Evolutionary conservation across 2,888 invertebrate genomes (phyloP), one percentile per base, ranked within the genome.

Genomic region (Aleiodes testaceus): DNA sequence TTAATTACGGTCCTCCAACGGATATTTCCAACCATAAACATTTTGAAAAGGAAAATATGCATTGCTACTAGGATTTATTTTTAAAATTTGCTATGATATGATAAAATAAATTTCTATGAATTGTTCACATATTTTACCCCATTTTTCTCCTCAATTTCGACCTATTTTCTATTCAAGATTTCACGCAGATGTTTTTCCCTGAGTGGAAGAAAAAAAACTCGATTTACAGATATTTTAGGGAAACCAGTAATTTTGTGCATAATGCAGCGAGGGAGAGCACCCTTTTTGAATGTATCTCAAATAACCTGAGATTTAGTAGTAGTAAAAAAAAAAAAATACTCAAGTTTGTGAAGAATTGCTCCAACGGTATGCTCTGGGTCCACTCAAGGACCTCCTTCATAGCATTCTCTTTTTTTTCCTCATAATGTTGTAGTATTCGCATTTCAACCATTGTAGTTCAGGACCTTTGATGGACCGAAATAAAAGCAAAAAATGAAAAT

Each of bases 221-320:
- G 61, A 59, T 59, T 59, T 42, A 18, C 7, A 50, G 36, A 36
- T 9, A 36, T 30, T 52, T 55, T 59, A 78, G 76, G 76, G 76
- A 82, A 83, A 82, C 84, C 82, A 83, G 79, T 85, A 86, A 85
- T 85, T 84, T 86, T 69, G 79, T 75, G 78, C 80, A 78, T 81
- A 84, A 85, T 80, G 79, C 83, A 30, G 66, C 64, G 18, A 53
- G 78, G 76, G 74, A 73, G 61, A 72, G 72, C 70, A 66, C 77
- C 63, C 64, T 44, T 66, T 63, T 26, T 18, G 47, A 65, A 70
- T 65, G 75, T 75, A 76, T 78, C 78, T 79, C 79, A 73, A 76
- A 75, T 79, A 66, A 75, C 75, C 71, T 42, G 67, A 70, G 63
- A 49, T 69, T 64, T 50, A 5, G 18, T 42, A 18, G 44, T 26